phyloP scores from a whole-genome alignment of 2,113 vertebrate species.

The Mohoua ochrocephala region DNA sequence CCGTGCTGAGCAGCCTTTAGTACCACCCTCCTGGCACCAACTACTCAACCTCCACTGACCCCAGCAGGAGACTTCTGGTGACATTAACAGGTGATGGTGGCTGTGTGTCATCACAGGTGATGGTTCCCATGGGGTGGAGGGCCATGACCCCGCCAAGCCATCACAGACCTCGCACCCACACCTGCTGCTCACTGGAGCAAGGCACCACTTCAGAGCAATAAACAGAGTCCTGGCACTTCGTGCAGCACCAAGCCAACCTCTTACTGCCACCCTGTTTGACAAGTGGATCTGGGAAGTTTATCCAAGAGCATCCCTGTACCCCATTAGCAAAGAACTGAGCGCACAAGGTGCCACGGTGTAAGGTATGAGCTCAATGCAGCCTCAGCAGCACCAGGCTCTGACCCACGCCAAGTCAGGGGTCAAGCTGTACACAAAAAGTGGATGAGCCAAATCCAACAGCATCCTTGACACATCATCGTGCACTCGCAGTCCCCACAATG shows the following conservation, averaged over 20 bases:
- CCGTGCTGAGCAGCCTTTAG: not conserved
- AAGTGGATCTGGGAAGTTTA: not conserved
- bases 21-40: not conserved
- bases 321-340: not conserved
- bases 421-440: not conserved
- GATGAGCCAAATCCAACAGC: not conserved
- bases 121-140: not conserved
- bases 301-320: not conserved
- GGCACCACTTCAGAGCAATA: not conserved
- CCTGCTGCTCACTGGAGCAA: not conserved
- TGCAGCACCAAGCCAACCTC: not conserved
- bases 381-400: not conserved
- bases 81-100: not conserved
- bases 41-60: not conserved
- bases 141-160: not conserved
- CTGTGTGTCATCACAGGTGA: not conserved
- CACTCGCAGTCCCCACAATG: not conserved
- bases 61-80: fast-evolving
- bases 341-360: not conserved
- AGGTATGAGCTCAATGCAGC: not conserved
- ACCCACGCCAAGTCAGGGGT: not conserved
- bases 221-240: not conserved
- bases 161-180: not conserved
- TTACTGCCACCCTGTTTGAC: not conserved
- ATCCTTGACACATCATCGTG: fast-evolving